Percentiles rank a stretch among this genome's conserved stretches.
Evolutionary conservation across 2,113 vertebrate species (phyloP).

Genomic region (Melanerpes formicivorus): DNA sequence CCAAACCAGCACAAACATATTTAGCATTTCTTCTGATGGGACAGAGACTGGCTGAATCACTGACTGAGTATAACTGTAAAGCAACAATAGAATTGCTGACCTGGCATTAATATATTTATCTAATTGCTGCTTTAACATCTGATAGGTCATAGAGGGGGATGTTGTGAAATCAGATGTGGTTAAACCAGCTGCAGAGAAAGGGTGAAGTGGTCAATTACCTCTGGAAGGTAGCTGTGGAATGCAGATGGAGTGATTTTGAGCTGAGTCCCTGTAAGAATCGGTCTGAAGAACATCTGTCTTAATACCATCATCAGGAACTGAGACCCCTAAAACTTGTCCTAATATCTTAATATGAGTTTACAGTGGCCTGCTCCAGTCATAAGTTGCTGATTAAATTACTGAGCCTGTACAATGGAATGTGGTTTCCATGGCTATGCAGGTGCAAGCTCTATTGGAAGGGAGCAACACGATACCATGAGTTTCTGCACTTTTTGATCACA

Average conservation of each 20-base stretch:
- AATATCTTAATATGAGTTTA: no score
- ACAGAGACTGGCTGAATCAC: background rate
- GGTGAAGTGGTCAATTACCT: background rate
- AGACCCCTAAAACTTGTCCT: no score
- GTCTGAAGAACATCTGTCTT: no score
- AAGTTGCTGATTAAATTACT: no score
- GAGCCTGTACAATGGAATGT: no score
- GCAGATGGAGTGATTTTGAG: background rate
- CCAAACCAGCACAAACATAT: background rate
- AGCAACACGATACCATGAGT: no score
- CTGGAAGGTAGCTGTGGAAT: background rate
- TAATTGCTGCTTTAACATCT: constrained; percentile 20
- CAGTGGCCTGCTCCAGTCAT: no score
- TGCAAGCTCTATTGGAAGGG: no score
- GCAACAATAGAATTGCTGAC: background rate
- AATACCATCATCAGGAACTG: no score
- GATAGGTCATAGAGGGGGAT: background rate
- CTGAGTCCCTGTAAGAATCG: background rate
- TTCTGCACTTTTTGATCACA: no score
- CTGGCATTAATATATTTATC: background rate
- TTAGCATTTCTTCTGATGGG: background rate
- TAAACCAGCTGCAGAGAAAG: background rate
- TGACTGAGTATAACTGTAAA: background rate
- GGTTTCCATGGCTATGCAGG: no score
- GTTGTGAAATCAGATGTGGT: background rate